Base-by-base conservation (phyloP, 2,797 vertebrate genomes). In the Apodemus agrarius region DNA sequence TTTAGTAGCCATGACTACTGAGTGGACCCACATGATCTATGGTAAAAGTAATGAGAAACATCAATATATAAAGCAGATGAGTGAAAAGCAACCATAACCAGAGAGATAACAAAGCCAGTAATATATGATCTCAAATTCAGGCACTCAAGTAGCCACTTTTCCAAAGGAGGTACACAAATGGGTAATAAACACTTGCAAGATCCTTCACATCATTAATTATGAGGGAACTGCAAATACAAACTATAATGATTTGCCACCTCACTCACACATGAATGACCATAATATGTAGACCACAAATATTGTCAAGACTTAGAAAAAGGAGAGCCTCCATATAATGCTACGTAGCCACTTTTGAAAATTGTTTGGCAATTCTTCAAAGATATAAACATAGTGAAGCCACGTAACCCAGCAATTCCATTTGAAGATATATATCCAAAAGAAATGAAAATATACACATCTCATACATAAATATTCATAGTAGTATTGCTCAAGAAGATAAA, bases 341-440 rank as follows among this genome's bases (percentile, higher is more conserved):
- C 59, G 79, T 37, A 78, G 26, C 31, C 40, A 75, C 26, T 46
- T 37, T 57, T 21, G 43, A 76, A 90, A 97, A 82, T 24, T 29
- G 34, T 87, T 87, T 78, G 63, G 13, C 6, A 92, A 17, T 93
- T 81, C 12, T n/a, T 94, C 37, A 84, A 49, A 88, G 90, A 61
- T 13, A 37, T 81, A 22, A 59, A 63, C 6, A 49, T 81, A 46
- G n/a, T 54, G 4, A 87, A 17, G 86, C 6, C 7, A 21, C 2
- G 19, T 75, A 37, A 46, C 37, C 79, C 34, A 90, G 37, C 14
- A 81, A 78, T 16, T 78, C 14, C 13, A 76, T 21, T 74, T 46
- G 10, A 61, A 74, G 22, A 9, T 79, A 61, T 78, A 37, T 49
- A 88, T 21, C 3, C 24, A 76, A 83, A 63, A 88, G 6, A 88